phyloP scores from a whole-genome alignment of 2,797 vertebrate genomes.

The Lepilemur septentrionalis region DNA sequence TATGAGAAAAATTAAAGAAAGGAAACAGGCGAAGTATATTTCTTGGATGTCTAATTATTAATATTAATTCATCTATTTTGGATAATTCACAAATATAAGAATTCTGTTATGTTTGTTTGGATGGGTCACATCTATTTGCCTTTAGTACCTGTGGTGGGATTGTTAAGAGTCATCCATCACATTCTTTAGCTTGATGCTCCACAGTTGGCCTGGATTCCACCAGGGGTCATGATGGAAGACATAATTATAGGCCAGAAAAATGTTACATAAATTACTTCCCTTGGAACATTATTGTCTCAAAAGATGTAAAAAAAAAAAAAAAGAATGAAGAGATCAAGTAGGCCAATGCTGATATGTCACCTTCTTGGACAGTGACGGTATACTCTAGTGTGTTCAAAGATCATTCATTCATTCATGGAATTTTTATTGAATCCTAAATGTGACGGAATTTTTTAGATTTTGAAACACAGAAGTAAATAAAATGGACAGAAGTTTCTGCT shows the following conservation, averaged over 20 bases:
- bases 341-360: background rate
- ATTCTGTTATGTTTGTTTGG: background rate
- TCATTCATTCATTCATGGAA: background rate
- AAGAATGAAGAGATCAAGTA: background rate
- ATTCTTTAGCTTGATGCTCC: background rate
- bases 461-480: background rate
- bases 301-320: background rate
- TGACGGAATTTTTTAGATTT: background rate
- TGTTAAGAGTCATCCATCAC: background rate
- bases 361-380: background rate
- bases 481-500: background rate
- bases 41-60: background rate
- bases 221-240: background rate
- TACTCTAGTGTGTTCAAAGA: background rate
- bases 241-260: background rate
- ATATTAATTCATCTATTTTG: background rate
- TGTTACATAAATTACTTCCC: background rate
- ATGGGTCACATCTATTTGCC: background rate
- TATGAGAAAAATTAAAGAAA: background rate
- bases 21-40: background rate
- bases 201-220: background rate
- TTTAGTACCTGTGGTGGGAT: background rate
- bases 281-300: background rate
- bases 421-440: background rate
- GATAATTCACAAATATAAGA: background rate